These are phyloP conservation scores for Chelon labrosus DNA, from an alignment of 2,797 vertebrate genomes.

Conservation along the genomic window DNA sequence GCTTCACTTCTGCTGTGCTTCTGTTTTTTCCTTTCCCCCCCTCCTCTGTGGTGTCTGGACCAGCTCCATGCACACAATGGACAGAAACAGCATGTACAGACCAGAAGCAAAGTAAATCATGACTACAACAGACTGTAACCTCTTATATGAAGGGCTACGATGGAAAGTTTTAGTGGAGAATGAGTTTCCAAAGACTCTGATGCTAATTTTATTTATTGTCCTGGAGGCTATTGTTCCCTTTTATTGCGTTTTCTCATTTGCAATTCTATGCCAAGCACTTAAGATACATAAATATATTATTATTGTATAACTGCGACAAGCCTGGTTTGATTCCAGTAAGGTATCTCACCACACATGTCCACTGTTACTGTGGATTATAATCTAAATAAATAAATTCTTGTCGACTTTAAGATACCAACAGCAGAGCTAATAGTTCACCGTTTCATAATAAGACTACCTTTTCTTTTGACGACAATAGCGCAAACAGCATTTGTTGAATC, in stretches of 20 bases:
- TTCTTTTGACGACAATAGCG: too few relatives aligned
- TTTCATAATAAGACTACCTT: too few relatives aligned
- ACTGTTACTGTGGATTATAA: not conserved
- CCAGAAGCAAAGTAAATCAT: too few relatives aligned
- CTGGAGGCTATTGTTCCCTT: too few relatives aligned
- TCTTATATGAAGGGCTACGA: too few relatives aligned
- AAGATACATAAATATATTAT: not conserved
- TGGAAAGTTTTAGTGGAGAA: too few relatives aligned
- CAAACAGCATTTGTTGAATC: not conserved
- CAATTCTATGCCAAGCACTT: not conserved
- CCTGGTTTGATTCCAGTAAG: not conserved
- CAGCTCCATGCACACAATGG: not conserved
- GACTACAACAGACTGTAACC: too few relatives aligned
- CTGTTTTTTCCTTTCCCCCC: not conserved
- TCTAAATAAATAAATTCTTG: too few relatives aligned
- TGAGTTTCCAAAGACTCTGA: too few relatives aligned
- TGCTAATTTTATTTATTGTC: too few relatives aligned
- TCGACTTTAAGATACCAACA: not conserved
- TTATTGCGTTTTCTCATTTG: not conserved
- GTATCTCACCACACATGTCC: not conserved
- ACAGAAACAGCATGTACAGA: not conserved
- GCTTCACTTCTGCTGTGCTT: constrained; percentile 2
- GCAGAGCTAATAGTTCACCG: not conserved
- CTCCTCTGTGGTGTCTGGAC: not conserved
- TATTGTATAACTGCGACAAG: not conserved